Conservation (phyloP, 2,888 invertebrate species). For the Agriopis aurantiaria region DNA sequence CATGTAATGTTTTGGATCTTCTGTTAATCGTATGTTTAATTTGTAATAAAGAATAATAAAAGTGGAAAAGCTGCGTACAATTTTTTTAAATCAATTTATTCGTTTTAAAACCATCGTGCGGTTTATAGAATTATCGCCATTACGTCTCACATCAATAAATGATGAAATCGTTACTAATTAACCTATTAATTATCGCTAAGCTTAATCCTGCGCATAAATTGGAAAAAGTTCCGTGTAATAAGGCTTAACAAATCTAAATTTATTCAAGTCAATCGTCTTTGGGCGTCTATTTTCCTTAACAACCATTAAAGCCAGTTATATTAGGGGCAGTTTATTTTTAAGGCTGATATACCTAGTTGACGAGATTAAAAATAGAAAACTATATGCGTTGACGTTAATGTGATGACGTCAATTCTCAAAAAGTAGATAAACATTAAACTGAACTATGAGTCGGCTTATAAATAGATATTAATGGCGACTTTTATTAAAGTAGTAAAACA, state of each 20-base stretch:
- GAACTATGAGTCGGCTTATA: neutral
- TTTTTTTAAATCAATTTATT: no score
- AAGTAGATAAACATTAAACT: neutral
- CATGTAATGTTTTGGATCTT: no score
- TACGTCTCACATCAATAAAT: no score
- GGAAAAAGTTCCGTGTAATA: neutral
- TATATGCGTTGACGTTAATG: conserved; percentile 2
- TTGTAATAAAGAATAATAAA: no score
- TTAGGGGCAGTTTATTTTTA: neutral
- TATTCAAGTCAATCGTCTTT: neutral
- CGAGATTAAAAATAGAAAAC: conserved; percentile 12
- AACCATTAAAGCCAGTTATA: conserved; percentile 1
- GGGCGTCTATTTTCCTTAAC: neutral
- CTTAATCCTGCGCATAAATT: no score
- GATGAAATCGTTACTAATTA: no score
- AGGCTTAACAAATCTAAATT: neutral
- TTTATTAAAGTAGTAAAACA: neutral
- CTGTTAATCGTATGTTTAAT: no score
- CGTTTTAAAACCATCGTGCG: no score
- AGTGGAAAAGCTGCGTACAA: no score
- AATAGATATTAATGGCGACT: neutral
- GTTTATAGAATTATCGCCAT: no score
- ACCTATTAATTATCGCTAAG: no score
- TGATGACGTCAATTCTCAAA: neutral
- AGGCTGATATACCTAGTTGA: no score